Conservation (phyloP, 2,888 invertebrate genomes). For the Troides helena region DNA sequence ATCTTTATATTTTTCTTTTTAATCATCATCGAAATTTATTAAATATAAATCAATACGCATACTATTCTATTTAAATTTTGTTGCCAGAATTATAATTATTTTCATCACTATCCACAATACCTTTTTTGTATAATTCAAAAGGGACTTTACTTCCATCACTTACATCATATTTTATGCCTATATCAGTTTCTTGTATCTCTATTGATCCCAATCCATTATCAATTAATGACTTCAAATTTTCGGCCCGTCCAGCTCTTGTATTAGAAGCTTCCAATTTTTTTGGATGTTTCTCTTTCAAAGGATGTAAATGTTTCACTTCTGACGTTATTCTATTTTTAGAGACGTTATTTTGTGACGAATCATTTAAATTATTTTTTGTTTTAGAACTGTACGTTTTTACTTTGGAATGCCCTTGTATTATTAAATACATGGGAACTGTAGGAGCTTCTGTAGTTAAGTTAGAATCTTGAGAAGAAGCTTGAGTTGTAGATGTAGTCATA, state of each 20-base stretch:
- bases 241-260: constrained; percentile 54
- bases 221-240: constrained; percentile 62
- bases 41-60: constrained; percentile 68
- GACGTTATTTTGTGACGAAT: constrained; percentile 72
- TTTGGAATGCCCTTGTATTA: constrained; percentile 92
- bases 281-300: constrained; percentile 56
- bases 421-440: constrained; percentile 85
- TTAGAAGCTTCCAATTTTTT: constrained; percentile 55
- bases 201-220: constrained; percentile 72
- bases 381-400: constrained; percentile 90
- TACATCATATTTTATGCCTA: constrained; percentile 80
- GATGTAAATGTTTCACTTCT: constrained; percentile 81
- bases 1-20: constrained; percentile 65
- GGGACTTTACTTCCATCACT: constrained; percentile 76
- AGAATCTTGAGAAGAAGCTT: constrained; percentile 59
- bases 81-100: constrained; percentile 48
- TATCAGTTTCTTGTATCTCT: constrained; percentile 79
- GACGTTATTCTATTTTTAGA: constrained; percentile 72
- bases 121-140: constrained; percentile 80
- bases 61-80: constrained; percentile 47
- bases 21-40: constrained; percentile 68
- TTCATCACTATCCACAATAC: constrained; percentile 80
- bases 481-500: constrained; percentile 78
- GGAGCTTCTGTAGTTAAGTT: constrained; percentile 71
- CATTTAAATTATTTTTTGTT: constrained; percentile 62